Base-by-base conservation (phyloP, 1,140 invertebrate genomes). In the Procambarus virginalis region DNA sequence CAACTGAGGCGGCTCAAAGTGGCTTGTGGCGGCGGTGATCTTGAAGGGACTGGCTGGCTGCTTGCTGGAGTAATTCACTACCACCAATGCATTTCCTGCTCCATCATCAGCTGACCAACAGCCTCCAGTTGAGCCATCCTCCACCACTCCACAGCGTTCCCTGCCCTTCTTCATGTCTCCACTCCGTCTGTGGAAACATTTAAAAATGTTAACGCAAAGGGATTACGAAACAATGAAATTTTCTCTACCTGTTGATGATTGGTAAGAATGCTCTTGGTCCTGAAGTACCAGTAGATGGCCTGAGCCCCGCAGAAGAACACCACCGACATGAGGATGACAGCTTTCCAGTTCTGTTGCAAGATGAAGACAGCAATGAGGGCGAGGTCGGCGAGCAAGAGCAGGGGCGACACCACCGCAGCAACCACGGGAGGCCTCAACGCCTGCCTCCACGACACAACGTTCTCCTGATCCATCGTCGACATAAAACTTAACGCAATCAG, bases 201-300 rank as follows among this genome's bases (percentile, higher is more conserved):
- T 22, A 34, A 34, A 73, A 73, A 73, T 4, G 68, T 73, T 73
- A 73, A 73, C 68, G 22, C 34, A 73, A 73, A 14, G 68, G 68
- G 68, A 73, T 34, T 73, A 34, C 8, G 20, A 73, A 34, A 73
- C n/a, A 73, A 73, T 5, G 68, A 34, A 73, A 20, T 22, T 22
- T 8, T 9, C 68, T 34, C n/a, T 73, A 73, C 68, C 68, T 73
- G 68, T 20, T 73, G 68, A 34, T 10, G 68, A 6, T 14, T 34
- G 68, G 22, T 34, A 6, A 73, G n/a, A 8, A 73, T 34, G 8
- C n/a, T 73, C 68, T 73, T 73, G 3, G 68, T 34, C 5, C 68
- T 73, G 68, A 73, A 73, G 68, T 73, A 73, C 68, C 68, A 73
- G 68, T 34, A 73, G n/a, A 73, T 73, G 68, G 22, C 68, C 68